Base-by-base conservation (phyloP, 2,888 invertebrate genomes). In the Leucophenga montana region DNA sequence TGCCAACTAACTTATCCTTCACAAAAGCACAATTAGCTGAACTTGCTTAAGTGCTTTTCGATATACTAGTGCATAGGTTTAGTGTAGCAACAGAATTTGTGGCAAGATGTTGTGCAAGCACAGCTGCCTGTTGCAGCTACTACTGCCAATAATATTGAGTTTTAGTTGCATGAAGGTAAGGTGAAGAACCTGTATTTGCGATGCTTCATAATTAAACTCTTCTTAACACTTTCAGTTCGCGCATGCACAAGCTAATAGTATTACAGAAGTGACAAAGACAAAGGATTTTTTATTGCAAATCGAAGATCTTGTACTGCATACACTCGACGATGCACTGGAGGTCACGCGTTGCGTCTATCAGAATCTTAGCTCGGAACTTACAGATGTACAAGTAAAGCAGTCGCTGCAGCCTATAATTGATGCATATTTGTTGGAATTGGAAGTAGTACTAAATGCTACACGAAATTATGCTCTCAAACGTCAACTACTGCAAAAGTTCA, bases 291-390 rank as follows among this genome's bases (percentile, higher is more conserved):
- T 77, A 31, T 48, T 33, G 5, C 48, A 71, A 22, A 68, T 75
- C 13, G 78, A 78, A 61, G 44, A 66, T 22, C 75, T 79, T 27
- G 75, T 79, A 2, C 68, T 78, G 46, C 56, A 71, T 9, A 78
- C 79, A 20, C 72, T 73, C 16, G 74, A 78, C 70, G 71, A 73
- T 33, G 79, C 77, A 8, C 64, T 79, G 20, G 20, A 69, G 6
- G 72, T 74, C 46, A 77, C 76, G 11, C 65, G 68, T n/a, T 69
- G 67, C 27, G 70, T 74, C n/a, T 79, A 79, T 61, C 61, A 33
- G 11, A 71, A 77, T 67, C 56, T 78, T 39, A 74, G 62, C 27
- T 53, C 27, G 14, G 39, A 62, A 16, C 70, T 77, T 69, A 57
- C 70, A 13, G 20, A 46, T 22, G 44, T 68, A 0, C 16, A 46